Conservation (phyloP, 1,140 invertebrate species). For the Megathymus violae region DNA sequence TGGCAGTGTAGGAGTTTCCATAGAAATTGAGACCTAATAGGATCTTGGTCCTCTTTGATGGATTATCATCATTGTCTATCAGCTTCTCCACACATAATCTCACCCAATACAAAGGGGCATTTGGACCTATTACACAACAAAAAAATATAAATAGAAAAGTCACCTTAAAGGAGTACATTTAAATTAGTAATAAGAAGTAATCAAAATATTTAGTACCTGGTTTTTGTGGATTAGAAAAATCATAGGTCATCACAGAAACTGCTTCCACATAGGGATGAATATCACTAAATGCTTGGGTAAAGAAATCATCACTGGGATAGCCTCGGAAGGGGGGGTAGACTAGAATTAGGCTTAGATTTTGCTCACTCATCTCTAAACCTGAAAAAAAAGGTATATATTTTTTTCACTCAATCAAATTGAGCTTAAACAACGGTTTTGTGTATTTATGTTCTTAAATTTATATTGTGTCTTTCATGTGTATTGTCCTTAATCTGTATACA, state of each 20-base stretch:
- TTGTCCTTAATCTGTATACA: too few species aligned
- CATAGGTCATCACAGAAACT: slow-evolving; percentile 98
- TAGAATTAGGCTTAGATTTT: slow-evolving; percentile 88
- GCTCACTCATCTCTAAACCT: slow-evolving; percentile 78
- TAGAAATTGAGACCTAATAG: slow-evolving; percentile 97
- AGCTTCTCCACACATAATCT: slow-evolving; percentile 90
- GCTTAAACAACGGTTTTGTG: too few species aligned
- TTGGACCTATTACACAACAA: slow-evolving; percentile 86
- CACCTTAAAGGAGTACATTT: too few species aligned
- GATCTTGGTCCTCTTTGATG: slow-evolving; percentile 89
- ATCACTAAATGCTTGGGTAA: slow-evolving; percentile 89
- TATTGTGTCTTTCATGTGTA: too few species aligned
- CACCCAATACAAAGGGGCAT: slow-evolving; percentile 94
- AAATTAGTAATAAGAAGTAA: too few species aligned
- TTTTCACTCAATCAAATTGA: too few species aligned
- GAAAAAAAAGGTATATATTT: too few species aligned
- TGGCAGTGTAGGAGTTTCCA: slow-evolving; percentile 93
- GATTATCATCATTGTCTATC: slow-evolving; percentile 84
- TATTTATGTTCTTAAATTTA: too few species aligned
- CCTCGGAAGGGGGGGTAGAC: slow-evolving; percentile 93
- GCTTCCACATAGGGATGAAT: slow-evolving; percentile 91
- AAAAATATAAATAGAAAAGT: slow-evolving; percentile 6
- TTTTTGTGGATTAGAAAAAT: slow-evolving; percentile 92
- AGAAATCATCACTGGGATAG: slow-evolving; percentile 89
- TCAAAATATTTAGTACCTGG: slow-evolving; percentile 87